phyloP scores from a whole-genome alignment of 2,113 vertebrate genomes.

The Chauna torquata region DNA sequence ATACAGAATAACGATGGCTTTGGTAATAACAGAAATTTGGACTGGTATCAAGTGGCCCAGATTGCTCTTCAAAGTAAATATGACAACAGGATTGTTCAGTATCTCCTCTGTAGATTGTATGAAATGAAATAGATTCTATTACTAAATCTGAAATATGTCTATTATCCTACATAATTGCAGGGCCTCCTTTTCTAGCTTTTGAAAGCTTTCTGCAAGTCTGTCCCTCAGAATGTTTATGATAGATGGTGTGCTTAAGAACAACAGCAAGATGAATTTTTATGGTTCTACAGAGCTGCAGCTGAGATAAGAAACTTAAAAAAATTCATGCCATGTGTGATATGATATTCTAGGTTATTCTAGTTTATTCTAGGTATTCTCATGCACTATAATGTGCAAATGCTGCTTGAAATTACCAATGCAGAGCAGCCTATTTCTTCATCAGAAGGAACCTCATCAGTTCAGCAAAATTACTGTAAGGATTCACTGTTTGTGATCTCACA shows the following conservation, averaged over 20 bases:
- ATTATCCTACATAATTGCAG: background rate
- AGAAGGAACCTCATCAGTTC: background rate
- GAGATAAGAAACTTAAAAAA: background rate
- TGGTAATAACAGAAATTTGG: background rate
- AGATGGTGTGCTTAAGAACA: background rate
- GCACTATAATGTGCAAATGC: background rate
- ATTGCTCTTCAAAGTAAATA: background rate
- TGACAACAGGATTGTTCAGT: background rate
- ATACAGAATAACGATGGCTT: background rate
- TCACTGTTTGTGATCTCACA: background rate
- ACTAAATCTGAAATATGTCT: background rate
- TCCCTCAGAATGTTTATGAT: background rate
- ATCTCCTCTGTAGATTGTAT: background rate
- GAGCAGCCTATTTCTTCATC: background rate
- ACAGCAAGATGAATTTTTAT: background rate
- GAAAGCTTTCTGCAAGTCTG: background rate
- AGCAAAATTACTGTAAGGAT: background rate
- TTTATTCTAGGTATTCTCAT: background rate
- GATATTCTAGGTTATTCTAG: background rate
- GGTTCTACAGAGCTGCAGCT: background rate
- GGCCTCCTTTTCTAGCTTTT: background rate
- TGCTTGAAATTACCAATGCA: background rate
- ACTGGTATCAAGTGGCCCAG: background rate
- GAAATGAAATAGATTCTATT: background rate
- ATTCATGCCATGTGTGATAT: background rate